Percentiles rank a stretch among this genome's conserved stretches.
phyloP scores from a whole-genome alignment of 2,797 vertebrate species.

The Enteromius trimaculatus region DNA sequence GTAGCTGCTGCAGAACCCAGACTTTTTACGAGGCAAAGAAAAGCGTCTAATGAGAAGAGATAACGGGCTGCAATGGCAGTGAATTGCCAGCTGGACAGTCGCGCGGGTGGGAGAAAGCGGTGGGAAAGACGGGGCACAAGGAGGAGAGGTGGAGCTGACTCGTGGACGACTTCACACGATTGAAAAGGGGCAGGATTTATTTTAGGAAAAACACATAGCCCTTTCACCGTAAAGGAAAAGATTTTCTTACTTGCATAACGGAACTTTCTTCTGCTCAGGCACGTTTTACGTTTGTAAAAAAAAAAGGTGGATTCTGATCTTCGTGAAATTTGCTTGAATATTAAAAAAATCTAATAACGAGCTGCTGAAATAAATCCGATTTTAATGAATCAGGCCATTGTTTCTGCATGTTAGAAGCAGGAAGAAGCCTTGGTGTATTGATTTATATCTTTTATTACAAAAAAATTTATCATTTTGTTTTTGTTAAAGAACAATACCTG shows the following conservation, averaged over 20 bases:
- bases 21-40: slow-evolving; percentile 5
- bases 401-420: neutral
- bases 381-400: neutral
- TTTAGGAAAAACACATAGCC: slow-evolving; percentile 70
- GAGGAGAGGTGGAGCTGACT: slow-evolving; percentile 62
- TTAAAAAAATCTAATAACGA: neutral
- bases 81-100: slow-evolving; percentile 75
- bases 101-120: slow-evolving; percentile 11
- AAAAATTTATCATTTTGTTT: slow-evolving; percentile 32
- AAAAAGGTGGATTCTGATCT: neutral
- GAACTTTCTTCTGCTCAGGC: slow-evolving; percentile 13
- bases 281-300: neutral
- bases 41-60: slow-evolving; percentile 54
- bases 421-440: slow-evolving; percentile 20
- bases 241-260: slow-evolving; percentile 56
- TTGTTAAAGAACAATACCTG: slow-evolving; percentile 17
- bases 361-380: neutral
- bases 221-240: slow-evolving; percentile 73
- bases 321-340: neutral
- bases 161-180: slow-evolving; percentile 58
- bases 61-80: slow-evolving; percentile 54
- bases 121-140: slow-evolving; percentile 24
- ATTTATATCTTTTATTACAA: slow-evolving; percentile 53
- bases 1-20: slow-evolving; percentile 45
- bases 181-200: slow-evolving; percentile 70